Conservation (phyloP, 1,140 invertebrate genomes). For the Drosophila pallidifrons region DNA sequence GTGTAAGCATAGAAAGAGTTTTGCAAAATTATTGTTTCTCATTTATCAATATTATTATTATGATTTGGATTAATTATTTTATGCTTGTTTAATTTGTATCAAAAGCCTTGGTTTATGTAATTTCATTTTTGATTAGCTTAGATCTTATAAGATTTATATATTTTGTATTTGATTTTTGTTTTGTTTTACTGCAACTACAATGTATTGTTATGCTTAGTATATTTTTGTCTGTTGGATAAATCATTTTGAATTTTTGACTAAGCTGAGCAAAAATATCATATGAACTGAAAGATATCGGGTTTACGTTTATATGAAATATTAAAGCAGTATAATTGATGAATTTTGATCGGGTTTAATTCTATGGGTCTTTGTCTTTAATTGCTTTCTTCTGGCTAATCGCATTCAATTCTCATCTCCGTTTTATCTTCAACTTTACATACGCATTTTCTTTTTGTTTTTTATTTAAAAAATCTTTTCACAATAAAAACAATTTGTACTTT, state of each 20-base stretch:
- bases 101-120: constrained; percentile 26
- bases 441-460: constrained; percentile 9
- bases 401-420: constrained; percentile 40
- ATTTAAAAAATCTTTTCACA: constrained; percentile 82
- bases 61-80: constrained; percentile 11
- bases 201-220: constrained; percentile 23
- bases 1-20: constrained; percentile 52
- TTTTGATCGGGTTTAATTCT: constrained; percentile 21
- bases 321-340: constrained; percentile 2
- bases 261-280: constrained; percentile 21
- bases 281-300: constrained; percentile 4
- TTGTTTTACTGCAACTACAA: constrained; percentile 37
- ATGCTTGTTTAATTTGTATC: constrained; percentile 42
- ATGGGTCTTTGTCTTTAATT: constrained; percentile 26
- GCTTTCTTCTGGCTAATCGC: constrained; percentile 40
- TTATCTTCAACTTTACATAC: constrained; percentile 59
- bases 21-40: constrained; percentile 47
- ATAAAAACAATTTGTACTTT: constrained; percentile 85
- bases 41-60: constrained; percentile 18
- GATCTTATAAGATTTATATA: constrained; percentile 16
- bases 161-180: neutral
- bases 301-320: neutral
- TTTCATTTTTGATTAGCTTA: constrained; percentile 29
- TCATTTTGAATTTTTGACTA: constrained; percentile 16
- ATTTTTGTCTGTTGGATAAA: constrained; percentile 12